These are phyloP conservation scores for Acrobasis repandana DNA, from an alignment of 2,888 invertebrate species.

Conservation along the genomic window DNA sequence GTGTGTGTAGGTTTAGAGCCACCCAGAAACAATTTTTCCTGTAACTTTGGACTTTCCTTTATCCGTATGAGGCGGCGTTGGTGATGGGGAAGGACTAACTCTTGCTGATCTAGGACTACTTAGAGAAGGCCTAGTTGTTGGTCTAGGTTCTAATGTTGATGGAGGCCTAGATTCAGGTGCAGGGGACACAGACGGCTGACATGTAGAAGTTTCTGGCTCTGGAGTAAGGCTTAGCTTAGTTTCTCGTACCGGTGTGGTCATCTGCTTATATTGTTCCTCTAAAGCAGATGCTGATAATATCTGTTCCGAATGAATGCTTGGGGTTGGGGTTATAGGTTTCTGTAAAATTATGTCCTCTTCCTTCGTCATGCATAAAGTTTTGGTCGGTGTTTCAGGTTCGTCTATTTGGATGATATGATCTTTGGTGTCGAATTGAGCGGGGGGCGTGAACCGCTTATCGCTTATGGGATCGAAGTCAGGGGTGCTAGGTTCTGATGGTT, in stretches of 20 bases:
- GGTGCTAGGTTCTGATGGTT: constrained; percentile 57
- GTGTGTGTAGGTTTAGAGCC: constrained; percentile 80
- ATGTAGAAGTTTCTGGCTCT: constrained; percentile 15
- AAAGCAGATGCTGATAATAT: constrained; percentile 67
- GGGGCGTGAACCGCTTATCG: constrained; percentile 47
- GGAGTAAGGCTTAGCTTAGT: constrained; percentile 23
- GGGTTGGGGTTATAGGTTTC: constrained; percentile 66
- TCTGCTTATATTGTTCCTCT: constrained; percentile 52
- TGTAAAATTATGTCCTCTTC: constrained; percentile 62
- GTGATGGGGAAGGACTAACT: constrained; percentile 61
- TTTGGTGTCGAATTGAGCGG: constrained; percentile 51
- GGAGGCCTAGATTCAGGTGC: constrained; percentile 30
- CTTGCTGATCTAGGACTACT: constrained; percentile 51
- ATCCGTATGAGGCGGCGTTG: constrained; percentile 62
- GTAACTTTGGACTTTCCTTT: constrained; percentile 89
- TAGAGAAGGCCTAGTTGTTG: constrained; percentile 36
- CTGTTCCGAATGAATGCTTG: constrained; percentile 58
- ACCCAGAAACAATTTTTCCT: constrained; percentile 88
- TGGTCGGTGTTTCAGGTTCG: constrained; percentile 60
- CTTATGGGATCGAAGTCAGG: constrained; percentile 51
- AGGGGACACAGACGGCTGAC: constrained; percentile 24
- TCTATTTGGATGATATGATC: constrained; percentile 66
- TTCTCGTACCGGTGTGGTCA: constrained; percentile 32
- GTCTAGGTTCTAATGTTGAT: constrained; percentile 31
- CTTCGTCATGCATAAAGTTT: constrained; percentile 59